phyloP scores from a whole-genome alignment of 1,140 invertebrate species.

The Brachionus rotundiformis region DNA sequence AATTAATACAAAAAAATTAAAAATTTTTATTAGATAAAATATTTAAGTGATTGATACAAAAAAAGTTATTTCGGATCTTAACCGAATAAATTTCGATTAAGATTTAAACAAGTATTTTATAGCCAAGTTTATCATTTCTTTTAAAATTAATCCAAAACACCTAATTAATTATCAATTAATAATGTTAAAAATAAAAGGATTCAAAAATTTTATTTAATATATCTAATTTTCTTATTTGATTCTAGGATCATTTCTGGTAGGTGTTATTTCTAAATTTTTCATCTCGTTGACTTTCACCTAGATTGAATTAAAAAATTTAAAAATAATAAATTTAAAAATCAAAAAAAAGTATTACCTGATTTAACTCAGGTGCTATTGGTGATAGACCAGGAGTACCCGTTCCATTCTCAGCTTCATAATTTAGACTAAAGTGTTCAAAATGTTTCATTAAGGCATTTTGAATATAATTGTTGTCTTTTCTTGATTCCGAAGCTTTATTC shows the following conservation, averaged over 20 bases:
- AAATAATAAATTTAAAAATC: neutral
- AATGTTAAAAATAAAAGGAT: neutral
- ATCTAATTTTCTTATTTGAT: constrained; percentile 5
- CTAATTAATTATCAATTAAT: neutral
- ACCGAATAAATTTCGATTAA: too few relatives aligned
- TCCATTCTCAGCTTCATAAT: neutral
- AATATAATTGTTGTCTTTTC: constrained; percentile 44
- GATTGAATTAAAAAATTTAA: neutral
- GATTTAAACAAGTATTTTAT: too few relatives aligned
- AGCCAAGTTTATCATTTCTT: too few relatives aligned
- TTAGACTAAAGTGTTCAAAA: constrained; percentile 14
- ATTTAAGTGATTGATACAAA: too few relatives aligned
- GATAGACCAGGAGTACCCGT: constrained; percentile 11
- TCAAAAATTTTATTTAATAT: neutral
- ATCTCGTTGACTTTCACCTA: neutral
- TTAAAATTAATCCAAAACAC: neutral
- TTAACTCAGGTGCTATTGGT: constrained; percentile 11
- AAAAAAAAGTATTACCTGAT: neutral
- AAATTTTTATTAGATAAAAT: too few relatives aligned
- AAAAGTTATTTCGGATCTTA: too few relatives aligned
- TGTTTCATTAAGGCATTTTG: constrained; percentile 35
- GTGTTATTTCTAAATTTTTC: constrained; percentile 9
- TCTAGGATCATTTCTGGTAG: constrained; percentile 16
- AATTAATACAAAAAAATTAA: too few relatives aligned
- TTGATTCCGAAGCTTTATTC: neutral